A percentile compares a stretch with the other conserved stretches of the same genome.
phyloP scores from a whole-genome alignment of 2,888 invertebrate species.

The Pristionchus exspectatus region DNA sequence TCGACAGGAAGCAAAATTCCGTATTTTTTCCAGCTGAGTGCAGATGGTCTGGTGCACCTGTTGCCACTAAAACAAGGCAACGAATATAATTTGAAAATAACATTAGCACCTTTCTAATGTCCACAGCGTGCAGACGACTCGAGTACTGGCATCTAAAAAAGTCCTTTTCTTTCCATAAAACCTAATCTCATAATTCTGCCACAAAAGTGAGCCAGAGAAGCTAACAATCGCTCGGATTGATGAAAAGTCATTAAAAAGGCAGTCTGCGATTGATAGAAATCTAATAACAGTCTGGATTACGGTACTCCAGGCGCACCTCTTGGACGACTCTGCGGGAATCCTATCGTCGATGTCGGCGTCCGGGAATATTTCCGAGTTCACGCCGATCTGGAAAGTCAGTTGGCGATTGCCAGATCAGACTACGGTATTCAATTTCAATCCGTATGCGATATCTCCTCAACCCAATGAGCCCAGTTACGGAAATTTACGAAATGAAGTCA shows the following conservation, averaged over 20 bases:
- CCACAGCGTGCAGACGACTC: constrained; percentile 40
- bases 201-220: neutral
- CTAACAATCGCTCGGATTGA: neutral
- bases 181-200: no score
- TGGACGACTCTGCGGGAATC: constrained; percentile 33
- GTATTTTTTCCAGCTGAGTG: no score
- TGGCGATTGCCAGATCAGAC: neutral
- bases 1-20: no score
- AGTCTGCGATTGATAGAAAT: no score
- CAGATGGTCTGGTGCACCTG: no score
- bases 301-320: neutral
- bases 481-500: neutral
- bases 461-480: no score
- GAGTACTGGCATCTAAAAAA: constrained; percentile 20
- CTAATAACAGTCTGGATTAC: no score
- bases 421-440: neutral
- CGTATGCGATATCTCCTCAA: neutral
- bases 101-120: constrained; percentile 32
- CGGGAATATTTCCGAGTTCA: constrained; percentile 45
- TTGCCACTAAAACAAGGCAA: no score
- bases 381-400: constrained; percentile 37
- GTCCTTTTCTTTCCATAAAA: neutral
- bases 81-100: no score
- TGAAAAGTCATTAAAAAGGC: neutral
- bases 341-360: neutral